phyloP scores from a whole-genome alignment of 2,797 vertebrate species.

The Heteromormyrus szaboi region DNA sequence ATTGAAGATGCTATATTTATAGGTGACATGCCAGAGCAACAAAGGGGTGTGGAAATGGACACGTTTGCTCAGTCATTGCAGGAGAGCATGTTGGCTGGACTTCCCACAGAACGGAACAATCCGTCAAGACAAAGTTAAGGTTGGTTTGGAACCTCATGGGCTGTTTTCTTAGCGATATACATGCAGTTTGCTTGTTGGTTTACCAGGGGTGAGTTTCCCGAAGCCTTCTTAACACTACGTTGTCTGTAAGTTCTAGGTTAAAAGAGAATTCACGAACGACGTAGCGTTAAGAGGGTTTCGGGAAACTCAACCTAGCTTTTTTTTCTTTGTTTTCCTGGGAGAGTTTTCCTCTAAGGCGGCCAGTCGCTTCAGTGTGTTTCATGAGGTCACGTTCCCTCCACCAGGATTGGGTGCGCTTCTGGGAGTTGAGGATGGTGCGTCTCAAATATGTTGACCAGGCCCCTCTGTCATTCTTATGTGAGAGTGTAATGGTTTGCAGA shows the following conservation, averaged over 20 bases:
- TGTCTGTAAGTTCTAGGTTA: background rate
- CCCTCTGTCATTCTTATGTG: background rate
- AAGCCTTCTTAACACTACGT: background rate
- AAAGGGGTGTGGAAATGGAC: background rate
- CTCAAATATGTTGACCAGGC: slow-evolving; percentile 12
- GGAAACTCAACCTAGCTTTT: background rate
- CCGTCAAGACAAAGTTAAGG: slow-evolving; percentile 45
- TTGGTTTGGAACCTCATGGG: slow-evolving; percentile 41
- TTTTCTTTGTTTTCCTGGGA: slow-evolving; percentile 35
- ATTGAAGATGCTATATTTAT: slow-evolving; percentile 74
- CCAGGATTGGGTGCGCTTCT: background rate
- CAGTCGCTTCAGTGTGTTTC: slow-evolving; percentile 31
- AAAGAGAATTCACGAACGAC: background rate
- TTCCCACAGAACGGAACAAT: slow-evolving; percentile 5
- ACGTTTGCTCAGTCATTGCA: background rate
- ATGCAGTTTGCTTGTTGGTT: slow-evolving; percentile 35
- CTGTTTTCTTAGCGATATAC: slow-evolving; percentile 40
- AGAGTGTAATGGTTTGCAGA: slow-evolving; percentile 49
- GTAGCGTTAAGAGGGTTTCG: background rate
- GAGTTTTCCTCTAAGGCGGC: slow-evolving; percentile 46
- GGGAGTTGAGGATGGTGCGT: slow-evolving; percentile 6
- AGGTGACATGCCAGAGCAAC: slow-evolving; percentile 53
- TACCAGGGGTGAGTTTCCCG: slow-evolving; percentile 20
- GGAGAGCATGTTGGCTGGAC: background rate
- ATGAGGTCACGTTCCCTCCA: background rate